These are phyloP conservation scores for Eurystomus glaucurus DNA, from an alignment of 2,797 vertebrate species.

Conservation along the genomic window DNA sequence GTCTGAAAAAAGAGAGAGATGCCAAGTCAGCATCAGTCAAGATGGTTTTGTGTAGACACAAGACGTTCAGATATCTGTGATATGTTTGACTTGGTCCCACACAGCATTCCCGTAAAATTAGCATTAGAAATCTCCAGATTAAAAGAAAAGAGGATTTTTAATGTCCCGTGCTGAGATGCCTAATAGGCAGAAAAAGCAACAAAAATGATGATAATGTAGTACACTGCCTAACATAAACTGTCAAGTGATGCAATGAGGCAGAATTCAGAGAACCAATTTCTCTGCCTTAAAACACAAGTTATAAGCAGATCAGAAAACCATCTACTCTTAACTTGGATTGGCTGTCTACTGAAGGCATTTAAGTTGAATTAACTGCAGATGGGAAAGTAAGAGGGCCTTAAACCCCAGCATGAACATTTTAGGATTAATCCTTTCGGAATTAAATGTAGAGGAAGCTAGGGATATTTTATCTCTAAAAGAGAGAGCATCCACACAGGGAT, in stretches of 20 bases:
- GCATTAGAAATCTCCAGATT: slow-evolving; percentile 45
- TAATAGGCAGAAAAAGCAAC: slow-evolving; percentile 50
- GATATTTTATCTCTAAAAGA: slow-evolving; percentile 29
- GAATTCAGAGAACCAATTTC: slow-evolving; percentile 11
- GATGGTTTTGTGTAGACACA: background rate
- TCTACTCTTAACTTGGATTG: slow-evolving; percentile 3
- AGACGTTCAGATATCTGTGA: background rate
- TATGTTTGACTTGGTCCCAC: background rate
- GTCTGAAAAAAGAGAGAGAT: background rate
- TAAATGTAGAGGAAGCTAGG: slow-evolving; percentile 5
- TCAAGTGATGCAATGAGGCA: slow-evolving; percentile 16
- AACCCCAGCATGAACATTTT: background rate
- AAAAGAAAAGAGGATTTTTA: slow-evolving; percentile 45
- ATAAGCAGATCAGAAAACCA: slow-evolving; percentile 5
- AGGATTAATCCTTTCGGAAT: slow-evolving; percentile 43
- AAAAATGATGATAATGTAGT: slow-evolving; percentile 17
- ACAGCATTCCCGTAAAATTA: background rate
- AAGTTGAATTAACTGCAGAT: slow-evolving; percentile 38
- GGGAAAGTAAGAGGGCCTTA: slow-evolving; percentile 40
- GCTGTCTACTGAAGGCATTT: slow-evolving; percentile 20
- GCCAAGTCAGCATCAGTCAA: background rate
- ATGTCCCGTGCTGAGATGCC: slow-evolving; percentile 24
- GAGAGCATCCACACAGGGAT: slow-evolving; percentile 33
- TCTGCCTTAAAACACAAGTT: slow-evolving; percentile 20
- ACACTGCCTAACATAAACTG: slow-evolving; percentile 19